Evolutionary conservation across 64 coral and sea anemone genomes (phyloP).

Genomic region (Orbicella faveolata): DNA sequence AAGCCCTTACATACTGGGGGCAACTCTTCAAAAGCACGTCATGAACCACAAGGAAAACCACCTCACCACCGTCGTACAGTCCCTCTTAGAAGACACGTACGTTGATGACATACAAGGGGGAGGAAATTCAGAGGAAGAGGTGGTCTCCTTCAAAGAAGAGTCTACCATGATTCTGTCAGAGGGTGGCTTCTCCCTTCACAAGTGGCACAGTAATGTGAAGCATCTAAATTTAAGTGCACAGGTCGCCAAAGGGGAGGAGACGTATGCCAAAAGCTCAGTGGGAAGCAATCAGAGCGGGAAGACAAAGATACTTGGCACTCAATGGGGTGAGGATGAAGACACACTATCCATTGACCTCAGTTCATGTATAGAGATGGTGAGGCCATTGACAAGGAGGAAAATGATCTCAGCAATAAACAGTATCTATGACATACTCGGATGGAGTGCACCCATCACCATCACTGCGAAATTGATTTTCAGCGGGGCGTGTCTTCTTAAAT

Average conservation of each 20-base stretch:
- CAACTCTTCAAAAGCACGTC: constrained; percentile 52
- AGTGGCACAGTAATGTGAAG: constrained; percentile 69
- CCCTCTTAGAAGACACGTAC: constrained; percentile 41
- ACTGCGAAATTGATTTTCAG: constrained; percentile 54
- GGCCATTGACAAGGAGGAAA: constrained; percentile 31
- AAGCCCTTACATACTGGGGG: constrained; percentile 56
- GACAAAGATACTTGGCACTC: constrained; percentile 57
- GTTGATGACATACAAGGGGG: constrained; percentile 24
- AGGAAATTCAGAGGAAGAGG: constrained; percentile 28
- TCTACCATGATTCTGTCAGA: constrained; percentile 39
- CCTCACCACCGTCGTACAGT: constrained; percentile 21
- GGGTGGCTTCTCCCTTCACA: constrained; percentile 47
- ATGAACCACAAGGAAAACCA: constrained; percentile 1
- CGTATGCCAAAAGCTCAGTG: constrained; percentile 26
- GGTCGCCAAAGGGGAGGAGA: neutral
- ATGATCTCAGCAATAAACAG: constrained; percentile 35
- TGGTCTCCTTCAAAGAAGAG: constrained; percentile 46
- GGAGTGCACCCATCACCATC: constrained; percentile 41
- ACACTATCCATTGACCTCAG: constrained; percentile 28
- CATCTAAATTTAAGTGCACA: neutral
- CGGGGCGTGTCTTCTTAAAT: constrained; percentile 37
- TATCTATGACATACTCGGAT: constrained; percentile 51
- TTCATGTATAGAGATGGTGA: neutral
- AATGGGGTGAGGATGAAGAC: constrained; percentile 51
- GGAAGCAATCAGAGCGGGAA: neutral